A percentile compares a stretch with the other conserved stretches of the same genome.
phyloP scores from a whole-genome alignment of 2,888 invertebrate genomes.

The Drosophila mimica region DNA sequence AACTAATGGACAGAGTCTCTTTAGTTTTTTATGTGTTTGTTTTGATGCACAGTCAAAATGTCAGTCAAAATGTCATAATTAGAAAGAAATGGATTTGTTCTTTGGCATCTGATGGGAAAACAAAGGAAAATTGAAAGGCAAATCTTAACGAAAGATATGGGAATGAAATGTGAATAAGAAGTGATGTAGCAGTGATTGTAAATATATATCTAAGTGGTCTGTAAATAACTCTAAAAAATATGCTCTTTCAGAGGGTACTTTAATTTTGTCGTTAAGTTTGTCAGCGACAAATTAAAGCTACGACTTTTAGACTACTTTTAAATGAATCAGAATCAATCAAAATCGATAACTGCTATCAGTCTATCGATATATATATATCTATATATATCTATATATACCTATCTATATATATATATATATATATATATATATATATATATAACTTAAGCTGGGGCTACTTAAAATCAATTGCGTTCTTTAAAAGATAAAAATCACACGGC shows the following conservation, averaged over 20 bases:
- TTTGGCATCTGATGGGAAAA: slow-evolving; percentile 23
- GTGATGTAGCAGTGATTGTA: not conserved
- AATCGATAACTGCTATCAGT: slow-evolving; percentile 22
- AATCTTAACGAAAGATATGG: not conserved
- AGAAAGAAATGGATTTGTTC: slow-evolving; percentile 30
- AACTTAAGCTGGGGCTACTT: slow-evolving; percentile 31
- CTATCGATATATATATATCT: not conserved
- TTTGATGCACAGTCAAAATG: slow-evolving; percentile 51
- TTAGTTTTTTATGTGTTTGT: slow-evolving; percentile 35
- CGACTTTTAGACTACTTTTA: too few species aligned
- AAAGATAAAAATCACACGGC: slow-evolving; percentile 20
- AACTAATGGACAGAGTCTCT: slow-evolving; percentile 40
- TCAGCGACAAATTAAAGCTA: not conserved
- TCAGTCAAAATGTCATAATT: slow-evolving; percentile 63
- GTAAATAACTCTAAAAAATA: not conserved
- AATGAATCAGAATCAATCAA: slow-evolving; percentile 16
- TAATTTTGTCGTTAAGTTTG: not conserved
- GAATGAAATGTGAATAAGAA: not conserved
- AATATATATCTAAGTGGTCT: not conserved
- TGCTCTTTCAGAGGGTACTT: not conserved
- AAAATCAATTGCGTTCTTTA: slow-evolving; percentile 54
- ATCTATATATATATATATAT: not conserved
- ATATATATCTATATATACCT: not conserved
- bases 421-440: not conserved
- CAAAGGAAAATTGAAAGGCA: slow-evolving; percentile 38